These are phyloP conservation scores for Phenganax stokvisi DNA, from an alignment of 92 coral and sea anemone species.

Conservation along the genomic window DNA sequence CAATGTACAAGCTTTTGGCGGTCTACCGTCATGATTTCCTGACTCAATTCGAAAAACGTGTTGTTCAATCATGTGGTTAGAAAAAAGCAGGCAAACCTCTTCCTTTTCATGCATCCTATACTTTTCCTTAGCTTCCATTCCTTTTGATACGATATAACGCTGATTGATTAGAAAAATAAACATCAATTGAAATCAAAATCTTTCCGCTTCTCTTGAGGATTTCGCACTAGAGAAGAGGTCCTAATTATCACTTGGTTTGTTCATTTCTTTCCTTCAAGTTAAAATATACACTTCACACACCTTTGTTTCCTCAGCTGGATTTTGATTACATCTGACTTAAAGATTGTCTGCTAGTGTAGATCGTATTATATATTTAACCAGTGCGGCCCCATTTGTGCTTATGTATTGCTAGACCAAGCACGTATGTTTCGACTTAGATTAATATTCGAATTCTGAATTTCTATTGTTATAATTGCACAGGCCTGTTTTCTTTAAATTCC, in stretches of 20 bases:
- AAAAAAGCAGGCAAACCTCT: slow-evolving; percentile 7
- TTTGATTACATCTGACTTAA: too few relatives aligned
- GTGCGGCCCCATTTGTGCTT: too few relatives aligned
- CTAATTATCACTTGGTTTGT: slow-evolving; percentile 19
- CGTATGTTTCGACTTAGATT: too few relatives aligned
- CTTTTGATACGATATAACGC: slow-evolving; percentile 10
- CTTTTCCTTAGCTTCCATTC: background rate
- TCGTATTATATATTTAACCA: too few relatives aligned
- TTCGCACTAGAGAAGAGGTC: background rate
- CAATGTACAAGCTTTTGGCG: slow-evolving; percentile 32
- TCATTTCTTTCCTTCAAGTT: background rate
- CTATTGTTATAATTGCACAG: too few relatives aligned
- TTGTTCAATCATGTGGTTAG: slow-evolving; percentile 30
- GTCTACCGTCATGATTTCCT: slow-evolving; percentile 33
- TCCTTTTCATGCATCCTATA: slow-evolving; percentile 20
- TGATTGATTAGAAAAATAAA: slow-evolving; percentile 11
- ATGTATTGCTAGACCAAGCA: too few relatives aligned
- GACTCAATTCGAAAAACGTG: slow-evolving; percentile 19
- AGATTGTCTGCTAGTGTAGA: too few relatives aligned
- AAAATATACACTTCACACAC: background rate
- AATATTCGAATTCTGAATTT: too few relatives aligned
- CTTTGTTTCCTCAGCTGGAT: background rate
- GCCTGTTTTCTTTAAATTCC: too few relatives aligned
- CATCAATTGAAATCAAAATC: slow-evolving; percentile 15
- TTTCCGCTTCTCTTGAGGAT: slow-evolving; percentile 6